These are phyloP conservation scores for Hydrozoanthus tunicans DNA, from an alignment of 64 coral and sea anemone species.

Conservation along the genomic window DNA sequence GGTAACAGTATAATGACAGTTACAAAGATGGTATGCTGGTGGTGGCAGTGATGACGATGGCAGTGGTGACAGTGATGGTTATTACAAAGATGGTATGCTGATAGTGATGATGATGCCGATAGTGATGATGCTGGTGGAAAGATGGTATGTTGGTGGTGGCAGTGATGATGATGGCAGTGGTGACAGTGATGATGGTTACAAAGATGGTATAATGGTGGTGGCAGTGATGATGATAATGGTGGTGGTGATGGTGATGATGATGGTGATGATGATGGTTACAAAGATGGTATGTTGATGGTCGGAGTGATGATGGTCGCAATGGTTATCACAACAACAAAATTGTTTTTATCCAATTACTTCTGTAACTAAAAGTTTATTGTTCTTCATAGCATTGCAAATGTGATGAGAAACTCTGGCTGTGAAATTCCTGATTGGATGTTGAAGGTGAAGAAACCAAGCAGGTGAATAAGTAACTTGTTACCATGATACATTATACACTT, in stretches of 20 bases:
- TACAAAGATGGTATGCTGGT: not conserved
- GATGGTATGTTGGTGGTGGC: no score
- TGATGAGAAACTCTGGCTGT: constrained; percentile 92
- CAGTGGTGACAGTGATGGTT: not conserved
- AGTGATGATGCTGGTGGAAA: no score
- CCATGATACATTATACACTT: not conserved
- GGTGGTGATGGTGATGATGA: no score
- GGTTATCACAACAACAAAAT: not conserved
- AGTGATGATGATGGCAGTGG: no score
- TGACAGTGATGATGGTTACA: no score
- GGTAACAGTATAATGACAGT: no score
- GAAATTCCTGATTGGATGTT: constrained; percentile 98
- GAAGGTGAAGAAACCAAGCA: constrained; percentile 87
- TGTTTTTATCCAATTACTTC: not conserved
- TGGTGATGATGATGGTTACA: no score
- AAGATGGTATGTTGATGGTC: no score
- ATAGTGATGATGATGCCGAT: no score
- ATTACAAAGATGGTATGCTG: not conserved
- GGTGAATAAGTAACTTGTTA: constrained; percentile 25
- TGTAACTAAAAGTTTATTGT: not conserved
- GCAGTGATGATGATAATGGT: no score
- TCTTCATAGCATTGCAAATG: constrained; percentile 89
- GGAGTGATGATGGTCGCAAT: no score
- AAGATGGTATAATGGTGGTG: no score
- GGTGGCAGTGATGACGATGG: not conserved